Conservation (phyloP, 2,797 vertebrate species). For the Chloroceryle amazona region DNA sequence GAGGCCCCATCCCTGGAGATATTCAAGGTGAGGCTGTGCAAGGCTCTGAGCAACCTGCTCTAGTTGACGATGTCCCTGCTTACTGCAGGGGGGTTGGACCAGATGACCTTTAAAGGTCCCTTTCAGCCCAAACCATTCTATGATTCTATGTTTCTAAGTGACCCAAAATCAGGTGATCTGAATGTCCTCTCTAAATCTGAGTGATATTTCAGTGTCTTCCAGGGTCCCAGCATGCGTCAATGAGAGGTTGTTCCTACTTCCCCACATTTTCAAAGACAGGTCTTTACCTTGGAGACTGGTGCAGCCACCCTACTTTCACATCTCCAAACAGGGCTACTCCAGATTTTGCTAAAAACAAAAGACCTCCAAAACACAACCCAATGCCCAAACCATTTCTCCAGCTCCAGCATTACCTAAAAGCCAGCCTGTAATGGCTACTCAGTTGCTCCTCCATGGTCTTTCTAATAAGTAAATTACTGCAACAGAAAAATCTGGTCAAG, state of each 20-base stretch:
- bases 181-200: not conserved
- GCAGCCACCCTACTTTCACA: not conserved
- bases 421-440: not conserved
- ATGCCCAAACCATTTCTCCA: not conserved
- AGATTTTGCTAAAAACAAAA: not conserved
- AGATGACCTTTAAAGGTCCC: no score
- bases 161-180: not conserved
- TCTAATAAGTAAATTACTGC: not conserved
- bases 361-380: not conserved
- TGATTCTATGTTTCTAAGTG: not conserved
- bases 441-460: not conserved
- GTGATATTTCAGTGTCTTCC: not conserved
- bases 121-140: no score
- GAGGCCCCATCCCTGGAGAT: no score
- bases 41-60: no score
- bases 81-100: no score
- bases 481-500: not conserved
- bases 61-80: no score
- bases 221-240: not conserved
- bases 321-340: not conserved
- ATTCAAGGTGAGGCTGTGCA: no score
- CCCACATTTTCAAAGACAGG: not conserved
- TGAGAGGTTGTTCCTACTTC: not conserved
- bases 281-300: not conserved
- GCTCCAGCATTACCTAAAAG: not conserved